These are phyloP conservation scores for Anser cygnoides DNA, from an alignment of 2,113 vertebrate genomes.

Conservation along the genomic window DNA sequence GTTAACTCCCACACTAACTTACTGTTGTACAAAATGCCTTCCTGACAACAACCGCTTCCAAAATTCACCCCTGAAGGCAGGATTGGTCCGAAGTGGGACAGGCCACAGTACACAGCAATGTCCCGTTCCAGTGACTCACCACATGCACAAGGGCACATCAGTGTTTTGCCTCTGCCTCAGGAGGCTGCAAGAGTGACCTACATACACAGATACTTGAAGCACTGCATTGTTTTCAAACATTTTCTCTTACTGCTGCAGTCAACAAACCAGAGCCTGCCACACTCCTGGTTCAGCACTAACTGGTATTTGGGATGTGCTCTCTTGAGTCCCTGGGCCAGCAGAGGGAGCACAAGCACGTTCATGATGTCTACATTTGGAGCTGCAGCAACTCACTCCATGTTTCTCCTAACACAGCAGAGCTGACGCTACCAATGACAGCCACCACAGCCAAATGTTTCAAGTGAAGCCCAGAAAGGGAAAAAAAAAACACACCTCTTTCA, in stretches of 20 bases:
- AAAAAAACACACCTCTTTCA: background rate
- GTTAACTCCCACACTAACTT: background rate
- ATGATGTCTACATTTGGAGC: fast-evolving
- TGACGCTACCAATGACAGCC: background rate
- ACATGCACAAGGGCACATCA: fast-evolving
- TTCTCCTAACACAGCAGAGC: background rate
- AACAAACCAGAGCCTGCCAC: background rate
- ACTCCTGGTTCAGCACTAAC: background rate
- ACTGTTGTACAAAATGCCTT: background rate
- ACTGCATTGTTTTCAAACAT: fast-evolving
- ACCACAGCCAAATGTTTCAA: background rate
- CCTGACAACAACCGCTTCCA: background rate
- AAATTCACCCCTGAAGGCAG: background rate
- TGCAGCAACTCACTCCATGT: background rate
- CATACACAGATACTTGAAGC: fast-evolving
- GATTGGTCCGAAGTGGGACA: fast-evolving
- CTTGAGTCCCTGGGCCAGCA: background rate
- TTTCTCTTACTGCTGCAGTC: background rate
- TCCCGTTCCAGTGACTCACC: background rate
- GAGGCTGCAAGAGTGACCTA: background rate
- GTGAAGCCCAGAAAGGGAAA: background rate
- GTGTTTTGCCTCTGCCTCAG: background rate
- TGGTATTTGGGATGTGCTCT: background rate
- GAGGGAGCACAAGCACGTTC: background rate
- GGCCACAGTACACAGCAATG: background rate